Evolutionary conservation across 2,113 vertebrate species (phyloP).

Genomic region (Epinephelus cyanopodus): DNA sequence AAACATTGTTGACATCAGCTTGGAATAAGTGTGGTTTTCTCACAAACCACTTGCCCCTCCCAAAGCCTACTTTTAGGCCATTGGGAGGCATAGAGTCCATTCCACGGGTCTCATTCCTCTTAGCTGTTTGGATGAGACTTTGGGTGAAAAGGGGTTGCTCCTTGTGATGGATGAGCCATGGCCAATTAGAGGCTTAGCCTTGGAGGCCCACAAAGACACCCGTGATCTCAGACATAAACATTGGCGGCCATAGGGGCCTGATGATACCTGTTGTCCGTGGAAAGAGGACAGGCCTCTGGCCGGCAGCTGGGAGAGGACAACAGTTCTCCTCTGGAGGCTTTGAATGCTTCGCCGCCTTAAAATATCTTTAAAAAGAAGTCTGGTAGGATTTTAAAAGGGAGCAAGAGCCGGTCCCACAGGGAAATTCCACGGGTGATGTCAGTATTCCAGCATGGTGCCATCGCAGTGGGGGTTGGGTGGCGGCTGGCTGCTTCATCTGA

Average conservation of each 20-base stretch:
- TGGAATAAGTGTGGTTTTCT: slow-evolving; percentile 64
- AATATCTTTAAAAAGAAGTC: slow-evolving; percentile 61
- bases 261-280: slow-evolving; percentile 78
- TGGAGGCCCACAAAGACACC: slow-evolving; percentile 76
- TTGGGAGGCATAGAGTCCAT: slow-evolving; percentile 71
- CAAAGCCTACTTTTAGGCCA: slow-evolving; percentile 66
- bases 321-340: slow-evolving; percentile 48
- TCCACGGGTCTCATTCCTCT: slow-evolving; percentile 71
- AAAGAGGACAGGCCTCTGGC: slow-evolving; percentile 46
- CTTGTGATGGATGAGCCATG: slow-evolving; percentile 85
- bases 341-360: slow-evolving; percentile 59
- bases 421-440: slow-evolving; percentile 72
- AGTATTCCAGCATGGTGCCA: slow-evolving; percentile 64
- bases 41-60: slow-evolving; percentile 68
- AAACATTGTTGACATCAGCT: slow-evolving; percentile 58
- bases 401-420: slow-evolving; percentile 47
- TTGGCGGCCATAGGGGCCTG: slow-evolving; percentile 54
- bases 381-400: slow-evolving; percentile 25
- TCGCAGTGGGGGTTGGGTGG: slow-evolving; percentile 19
- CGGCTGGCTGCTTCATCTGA: slow-evolving; percentile 45
- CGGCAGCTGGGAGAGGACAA: slow-evolving; percentile 55
- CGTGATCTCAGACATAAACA: slow-evolving; percentile 80
- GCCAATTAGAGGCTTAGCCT: slow-evolving; percentile 85
- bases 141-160: slow-evolving; percentile 74
- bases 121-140: slow-evolving; percentile 78